Evolutionary conservation across 1,140 invertebrate species (phyloP).

Genomic region (Ephestia elutella): DNA sequence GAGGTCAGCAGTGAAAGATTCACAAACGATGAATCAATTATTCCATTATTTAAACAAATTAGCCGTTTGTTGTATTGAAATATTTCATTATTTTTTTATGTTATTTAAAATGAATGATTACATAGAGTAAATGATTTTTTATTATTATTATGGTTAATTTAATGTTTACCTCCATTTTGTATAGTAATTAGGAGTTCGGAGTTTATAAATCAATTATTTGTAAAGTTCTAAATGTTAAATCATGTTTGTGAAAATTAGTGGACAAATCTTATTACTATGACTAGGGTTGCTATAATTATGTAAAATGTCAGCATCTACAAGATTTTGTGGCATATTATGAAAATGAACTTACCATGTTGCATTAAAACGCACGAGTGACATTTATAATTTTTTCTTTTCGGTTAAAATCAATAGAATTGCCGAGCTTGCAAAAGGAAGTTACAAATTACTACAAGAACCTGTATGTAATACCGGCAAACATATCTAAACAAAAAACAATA

Average conservation of each 20-base stretch:
- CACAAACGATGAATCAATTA: constrained; percentile 62
- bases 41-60: constrained; percentile 67
- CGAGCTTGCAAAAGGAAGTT: too few relatives aligned
- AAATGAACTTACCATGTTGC: too few relatives aligned
- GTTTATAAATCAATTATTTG: constrained; percentile 35
- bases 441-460: too few relatives aligned
- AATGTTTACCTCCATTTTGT: constrained; percentile 65
- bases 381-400: too few relatives aligned
- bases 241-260: not conserved
- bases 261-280: too few relatives aligned
- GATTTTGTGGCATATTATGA: too few relatives aligned
- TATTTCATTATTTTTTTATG: constrained; percentile 64
- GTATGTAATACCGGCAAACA: too few relatives aligned
- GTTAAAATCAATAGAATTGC: too few relatives aligned
- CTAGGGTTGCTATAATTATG: too few relatives aligned
- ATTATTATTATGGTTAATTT: constrained; percentile 38
- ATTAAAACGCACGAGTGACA: too few relatives aligned
- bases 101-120: constrained; percentile 65
- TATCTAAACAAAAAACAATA: too few relatives aligned
- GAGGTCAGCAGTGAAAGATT: constrained; percentile 30
- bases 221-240: constrained; percentile 2
- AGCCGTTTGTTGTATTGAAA: constrained; percentile 63
- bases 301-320: too few relatives aligned
- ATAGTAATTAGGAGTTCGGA: constrained; percentile 45
- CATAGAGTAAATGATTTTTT: constrained; percentile 60